Evolutionary conservation across 1,140 invertebrate genomes (phyloP).

Genomic region (Arctopsyche grandis): DNA sequence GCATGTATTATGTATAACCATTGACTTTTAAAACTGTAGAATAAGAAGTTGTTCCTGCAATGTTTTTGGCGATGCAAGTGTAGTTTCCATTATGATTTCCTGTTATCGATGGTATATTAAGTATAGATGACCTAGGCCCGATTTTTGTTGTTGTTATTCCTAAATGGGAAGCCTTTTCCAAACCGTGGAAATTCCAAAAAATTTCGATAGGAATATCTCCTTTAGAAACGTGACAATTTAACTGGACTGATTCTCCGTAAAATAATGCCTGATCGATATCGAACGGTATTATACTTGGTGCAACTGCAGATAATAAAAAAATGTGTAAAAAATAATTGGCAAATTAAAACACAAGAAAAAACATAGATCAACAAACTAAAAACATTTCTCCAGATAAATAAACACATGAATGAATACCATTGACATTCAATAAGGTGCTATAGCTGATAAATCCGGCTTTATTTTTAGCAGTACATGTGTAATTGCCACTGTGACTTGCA

Average conservation of each 20-base stretch:
- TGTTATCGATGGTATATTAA: slow-evolving; percentile 71
- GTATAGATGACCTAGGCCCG: slow-evolving; percentile 71
- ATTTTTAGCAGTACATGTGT: slow-evolving; percentile 83
- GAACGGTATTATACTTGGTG: slow-evolving; percentile 73
- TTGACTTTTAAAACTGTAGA: slow-evolving; percentile 77
- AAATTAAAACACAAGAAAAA: slow-evolving; percentile 14
- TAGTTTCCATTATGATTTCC: slow-evolving; percentile 71
- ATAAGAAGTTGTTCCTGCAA: slow-evolving; percentile 73
- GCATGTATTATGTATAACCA: slow-evolving; percentile 63
- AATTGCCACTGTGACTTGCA: slow-evolving; percentile 80
- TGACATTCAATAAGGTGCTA: slow-evolving; percentile 76
- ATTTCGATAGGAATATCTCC: slow-evolving; percentile 73
- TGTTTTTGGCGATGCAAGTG: slow-evolving; percentile 74
- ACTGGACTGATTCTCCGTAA: slow-evolving; percentile 71
- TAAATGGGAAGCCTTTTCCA: slow-evolving; percentile 58
- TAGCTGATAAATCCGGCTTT: slow-evolving; percentile 76
- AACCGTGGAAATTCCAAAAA: slow-evolving; percentile 66
- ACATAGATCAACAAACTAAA: background rate
- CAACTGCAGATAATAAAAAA: slow-evolving; percentile 65
- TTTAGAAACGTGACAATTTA: slow-evolving; percentile 72
- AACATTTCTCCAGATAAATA: slow-evolving; percentile 14
- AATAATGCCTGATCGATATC: slow-evolving; percentile 70
- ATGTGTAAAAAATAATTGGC: slow-evolving; percentile 48
- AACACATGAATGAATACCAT: slow-evolving; percentile 67
- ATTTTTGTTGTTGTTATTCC: slow-evolving; percentile 70